phyloP scores from a whole-genome alignment of 2,113 vertebrate species.

The Malurus elegans region DNA sequence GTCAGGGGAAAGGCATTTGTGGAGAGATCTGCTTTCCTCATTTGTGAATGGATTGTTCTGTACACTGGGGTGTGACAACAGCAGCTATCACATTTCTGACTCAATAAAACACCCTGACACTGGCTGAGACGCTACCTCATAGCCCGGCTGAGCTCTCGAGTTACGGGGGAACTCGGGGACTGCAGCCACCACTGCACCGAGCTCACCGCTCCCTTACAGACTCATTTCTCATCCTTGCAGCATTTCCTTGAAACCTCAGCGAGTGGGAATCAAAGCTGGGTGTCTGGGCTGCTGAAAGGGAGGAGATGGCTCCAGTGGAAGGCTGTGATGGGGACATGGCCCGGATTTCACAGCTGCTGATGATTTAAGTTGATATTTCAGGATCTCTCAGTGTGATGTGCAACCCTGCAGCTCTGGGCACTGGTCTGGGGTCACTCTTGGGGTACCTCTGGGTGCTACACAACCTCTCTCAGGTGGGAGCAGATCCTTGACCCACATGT shows the following conservation, averaged over 20 bases:
- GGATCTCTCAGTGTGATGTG: background rate
- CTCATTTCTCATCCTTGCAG: slow-evolving; percentile 7
- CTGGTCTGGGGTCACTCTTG: background rate
- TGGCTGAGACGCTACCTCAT: slow-evolving; percentile 81
- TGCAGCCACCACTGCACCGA: background rate
- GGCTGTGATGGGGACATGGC: background rate
- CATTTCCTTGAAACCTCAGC: background rate
- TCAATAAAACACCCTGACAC: slow-evolving; percentile 75
- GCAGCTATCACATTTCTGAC: slow-evolving; percentile 78
- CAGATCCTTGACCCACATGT: background rate
- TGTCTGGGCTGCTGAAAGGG: background rate
- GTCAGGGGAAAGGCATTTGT: slow-evolving; percentile 73
- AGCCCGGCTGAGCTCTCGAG: slow-evolving; percentile 64
- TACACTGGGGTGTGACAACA: slow-evolving; percentile 74
- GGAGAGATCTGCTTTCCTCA: slow-evolving; percentile 76
- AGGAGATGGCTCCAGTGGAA: background rate
- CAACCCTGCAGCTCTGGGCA: background rate
- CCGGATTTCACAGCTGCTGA: background rate
- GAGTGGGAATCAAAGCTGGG: background rate
- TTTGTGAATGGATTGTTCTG: slow-evolving; percentile 74
- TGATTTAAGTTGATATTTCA: background rate
- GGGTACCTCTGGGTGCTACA: background rate
- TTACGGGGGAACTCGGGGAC: slow-evolving; percentile 54
- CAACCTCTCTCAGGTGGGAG: background rate
- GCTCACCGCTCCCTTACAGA: background rate